These are phyloP conservation scores for Timandra comae DNA, from an alignment of 2,888 invertebrate species.

Conservation along the genomic window DNA sequence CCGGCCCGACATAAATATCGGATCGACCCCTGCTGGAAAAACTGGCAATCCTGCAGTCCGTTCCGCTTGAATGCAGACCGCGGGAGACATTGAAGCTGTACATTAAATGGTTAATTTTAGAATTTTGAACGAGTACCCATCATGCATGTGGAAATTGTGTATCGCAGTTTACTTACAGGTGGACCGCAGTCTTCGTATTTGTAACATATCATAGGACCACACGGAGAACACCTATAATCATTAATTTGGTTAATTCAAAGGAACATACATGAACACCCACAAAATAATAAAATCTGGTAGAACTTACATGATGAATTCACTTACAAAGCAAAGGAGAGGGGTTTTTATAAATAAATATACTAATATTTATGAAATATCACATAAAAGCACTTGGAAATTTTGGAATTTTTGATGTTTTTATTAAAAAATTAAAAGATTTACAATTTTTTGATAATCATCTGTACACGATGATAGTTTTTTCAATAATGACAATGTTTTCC, in stretches of 20 bases:
- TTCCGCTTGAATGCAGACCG: constrained; percentile 73
- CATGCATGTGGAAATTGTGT: too few species aligned
- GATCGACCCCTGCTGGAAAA: constrained; percentile 69
- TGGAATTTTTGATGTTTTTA: constrained; percentile 30
- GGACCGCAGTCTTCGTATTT: constrained; percentile 73
- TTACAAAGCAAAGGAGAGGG: constrained; percentile 20
- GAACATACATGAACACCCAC: too few species aligned
- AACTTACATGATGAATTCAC: constrained; percentile 29
- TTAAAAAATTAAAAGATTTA: constrained; percentile 32
- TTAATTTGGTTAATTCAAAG: not conserved
- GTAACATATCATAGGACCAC: constrained; percentile 70
- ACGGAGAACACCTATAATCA: constrained; percentile 62
- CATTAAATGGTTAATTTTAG: not conserved
- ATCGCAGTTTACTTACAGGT: constrained; percentile 53
- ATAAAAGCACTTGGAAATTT: constrained; percentile 39
- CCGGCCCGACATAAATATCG: constrained; percentile 66
- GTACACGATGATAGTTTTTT: constrained; percentile 30
- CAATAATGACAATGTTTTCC: constrained; percentile 39
- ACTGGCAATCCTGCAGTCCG: constrained; percentile 70
- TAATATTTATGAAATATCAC: constrained; percentile 20
- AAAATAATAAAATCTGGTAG: not conserved
- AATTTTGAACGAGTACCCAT: not conserved
- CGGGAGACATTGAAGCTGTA: constrained; percentile 69
- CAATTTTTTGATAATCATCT: constrained; percentile 38
- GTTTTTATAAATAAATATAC: constrained; percentile 23